A percentile compares a stretch with the other conserved stretches of the same genome.
Evolutionary conservation across 2,888 invertebrate genomes (phyloP).

Genomic region (Melieria picta): DNA sequence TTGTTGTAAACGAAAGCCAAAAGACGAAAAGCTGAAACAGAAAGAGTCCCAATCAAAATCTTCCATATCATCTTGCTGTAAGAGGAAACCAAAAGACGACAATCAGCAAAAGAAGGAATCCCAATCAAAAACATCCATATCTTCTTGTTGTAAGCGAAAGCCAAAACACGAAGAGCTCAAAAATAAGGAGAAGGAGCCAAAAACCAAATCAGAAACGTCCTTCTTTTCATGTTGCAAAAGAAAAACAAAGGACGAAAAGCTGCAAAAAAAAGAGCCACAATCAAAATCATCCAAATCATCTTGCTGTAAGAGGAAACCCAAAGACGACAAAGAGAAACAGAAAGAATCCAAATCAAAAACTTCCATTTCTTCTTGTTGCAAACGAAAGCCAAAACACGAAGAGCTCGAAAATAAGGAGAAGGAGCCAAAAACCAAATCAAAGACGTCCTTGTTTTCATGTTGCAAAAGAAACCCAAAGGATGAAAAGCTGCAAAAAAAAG

Average conservation of each 20-base stretch:
- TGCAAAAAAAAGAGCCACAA: not conserved
- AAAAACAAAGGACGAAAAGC: not conserved
- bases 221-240: not conserved
- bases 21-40: too few relatives aligned
- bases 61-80: too few relatives aligned
- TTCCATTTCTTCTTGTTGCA: not conserved
- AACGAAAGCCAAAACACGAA: not conserved
- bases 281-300: not conserved
- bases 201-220: not conserved
- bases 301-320: not conserved
- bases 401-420: not conserved
- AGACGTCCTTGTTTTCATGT: not conserved
- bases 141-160: not conserved
- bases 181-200: not conserved
- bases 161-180: not conserved
- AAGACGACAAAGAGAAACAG: not conserved
- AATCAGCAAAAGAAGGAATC: not conserved
- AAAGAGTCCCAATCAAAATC: too few relatives aligned
- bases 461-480: not conserved
- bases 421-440: not conserved
- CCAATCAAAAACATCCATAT: not conserved
- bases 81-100: not conserved
- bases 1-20: too few relatives aligned
- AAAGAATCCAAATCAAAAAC: slow-evolving; percentile 1
- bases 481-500: not conserved